Percentiles rank a stretch among this genome's conserved stretches.
Conservation (phyloP, 2,797 vertebrate genomes). For the Lithobates pipiens region DNA sequence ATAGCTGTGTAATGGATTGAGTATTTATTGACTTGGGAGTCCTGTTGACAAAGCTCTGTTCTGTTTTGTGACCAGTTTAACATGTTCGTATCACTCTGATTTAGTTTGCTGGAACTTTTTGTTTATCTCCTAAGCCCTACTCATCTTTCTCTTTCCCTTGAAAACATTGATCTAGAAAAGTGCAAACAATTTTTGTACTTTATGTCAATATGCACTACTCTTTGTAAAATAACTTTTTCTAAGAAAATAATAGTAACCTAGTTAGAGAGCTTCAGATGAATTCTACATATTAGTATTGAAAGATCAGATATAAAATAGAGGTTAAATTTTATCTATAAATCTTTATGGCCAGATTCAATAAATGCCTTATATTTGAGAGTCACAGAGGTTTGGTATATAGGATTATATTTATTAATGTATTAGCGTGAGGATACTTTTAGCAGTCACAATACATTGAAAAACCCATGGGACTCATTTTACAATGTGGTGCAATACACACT, state of each 20-base stretch:
- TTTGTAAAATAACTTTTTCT: conserved; percentile 64
- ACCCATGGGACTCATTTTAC: neutral
- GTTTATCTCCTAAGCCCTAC: conserved; percentile 69
- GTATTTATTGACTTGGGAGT: neutral
- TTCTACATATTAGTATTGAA: conserved; percentile 70
- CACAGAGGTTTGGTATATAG: conserved; percentile 14
- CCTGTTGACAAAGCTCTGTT: conserved; percentile 46
- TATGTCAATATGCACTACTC: conserved; percentile 68
- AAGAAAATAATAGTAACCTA: conserved; percentile 71
- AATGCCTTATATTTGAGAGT: conserved; percentile 79
- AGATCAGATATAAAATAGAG: conserved; percentile 69
- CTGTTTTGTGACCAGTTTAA: conserved; percentile 77
- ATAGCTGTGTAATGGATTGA: neutral
- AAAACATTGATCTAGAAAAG: conserved; percentile 65
- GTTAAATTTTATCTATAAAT: conserved; percentile 72
- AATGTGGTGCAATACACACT: neutral
- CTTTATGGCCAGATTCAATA: conserved; percentile 80
- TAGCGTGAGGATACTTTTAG: conserved; percentile 33
- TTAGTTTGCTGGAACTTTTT: conserved; percentile 72
- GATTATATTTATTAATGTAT: conserved; percentile 17
- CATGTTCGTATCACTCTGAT: conserved; percentile 75
- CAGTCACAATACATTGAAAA: neutral
- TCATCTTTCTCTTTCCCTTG: conserved; percentile 67
- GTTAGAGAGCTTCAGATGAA: conserved; percentile 65
- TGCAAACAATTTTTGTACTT: conserved; percentile 72